Evolutionary conservation across 2,888 invertebrate species (phyloP).

Genomic region (Argyresthia albistria): DNA sequence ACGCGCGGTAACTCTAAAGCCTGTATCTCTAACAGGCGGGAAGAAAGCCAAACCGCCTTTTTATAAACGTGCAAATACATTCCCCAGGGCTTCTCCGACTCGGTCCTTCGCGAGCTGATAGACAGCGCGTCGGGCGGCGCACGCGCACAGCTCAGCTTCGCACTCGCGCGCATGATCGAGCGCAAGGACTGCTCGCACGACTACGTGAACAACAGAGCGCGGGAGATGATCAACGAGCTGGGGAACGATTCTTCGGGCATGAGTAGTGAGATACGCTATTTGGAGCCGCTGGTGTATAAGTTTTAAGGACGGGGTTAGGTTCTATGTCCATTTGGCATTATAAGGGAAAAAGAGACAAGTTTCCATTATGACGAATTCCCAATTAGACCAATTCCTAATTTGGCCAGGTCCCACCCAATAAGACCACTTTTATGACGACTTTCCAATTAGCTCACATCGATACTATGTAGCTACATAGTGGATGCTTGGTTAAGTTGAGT

Average conservation of each 20-base stretch:
- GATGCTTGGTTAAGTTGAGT: too few relatives aligned
- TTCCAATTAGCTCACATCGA: too few relatives aligned
- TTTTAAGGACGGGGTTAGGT: slow-evolving; percentile 19
- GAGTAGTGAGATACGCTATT: slow-evolving; percentile 68
- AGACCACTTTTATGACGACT: too few relatives aligned
- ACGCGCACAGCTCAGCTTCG: slow-evolving; percentile 68
- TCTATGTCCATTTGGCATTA: too few relatives aligned
- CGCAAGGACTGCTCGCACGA: slow-evolving; percentile 72
- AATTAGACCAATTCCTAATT: too few relatives aligned
- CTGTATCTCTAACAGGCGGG: too few relatives aligned
- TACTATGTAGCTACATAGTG: too few relatives aligned
- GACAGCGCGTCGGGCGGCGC: slow-evolving; percentile 72
- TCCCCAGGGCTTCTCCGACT: slow-evolving; percentile 74
- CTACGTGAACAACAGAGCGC: slow-evolving; percentile 68
- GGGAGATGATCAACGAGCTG: slow-evolving; percentile 68
- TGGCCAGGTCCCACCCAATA: too few relatives aligned
- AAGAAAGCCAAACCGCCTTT: too few relatives aligned
- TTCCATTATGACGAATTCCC: too few relatives aligned
- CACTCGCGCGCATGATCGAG: slow-evolving; percentile 71
- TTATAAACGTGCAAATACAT: not conserved
- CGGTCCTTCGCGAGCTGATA: slow-evolving; percentile 65
- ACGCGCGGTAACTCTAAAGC: too few relatives aligned
- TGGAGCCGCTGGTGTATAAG: slow-evolving; percentile 68
- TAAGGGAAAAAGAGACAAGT: not conserved
- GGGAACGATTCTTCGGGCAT: slow-evolving; percentile 69